Conservation (phyloP, 2,797 vertebrate genomes). For the Menidia menidia region DNA sequence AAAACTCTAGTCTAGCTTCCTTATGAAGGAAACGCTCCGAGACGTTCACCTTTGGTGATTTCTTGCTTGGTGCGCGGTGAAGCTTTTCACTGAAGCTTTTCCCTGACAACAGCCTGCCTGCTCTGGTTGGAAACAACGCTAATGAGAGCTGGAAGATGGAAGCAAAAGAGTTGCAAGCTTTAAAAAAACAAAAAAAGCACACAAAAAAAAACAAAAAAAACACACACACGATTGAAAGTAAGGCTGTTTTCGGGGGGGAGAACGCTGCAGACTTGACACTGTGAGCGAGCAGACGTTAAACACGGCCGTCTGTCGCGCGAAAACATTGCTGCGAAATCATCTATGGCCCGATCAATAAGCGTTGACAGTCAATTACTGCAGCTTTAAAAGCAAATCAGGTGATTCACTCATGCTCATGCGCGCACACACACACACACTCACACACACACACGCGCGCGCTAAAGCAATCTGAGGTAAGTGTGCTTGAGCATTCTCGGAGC, state of each 20-base stretch:
- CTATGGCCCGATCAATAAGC: not conserved
- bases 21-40: not conserved
- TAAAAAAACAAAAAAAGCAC: too few relatives aligned
- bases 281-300: not conserved
- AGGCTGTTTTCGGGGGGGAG: not conserved
- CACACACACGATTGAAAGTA: not conserved
- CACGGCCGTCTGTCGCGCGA: not conserved
- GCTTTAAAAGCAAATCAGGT: not conserved
- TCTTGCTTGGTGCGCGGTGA: not conserved
- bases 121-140: not conserved
- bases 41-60: not conserved
- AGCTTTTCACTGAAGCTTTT: not conserved
- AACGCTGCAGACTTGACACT: not conserved
- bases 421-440: too few relatives aligned
- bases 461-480: slow-evolving; percentile 26
- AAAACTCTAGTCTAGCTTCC: not conserved
- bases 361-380: not conserved
- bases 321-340: not conserved
- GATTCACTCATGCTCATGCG: slow-evolving; percentile 4
- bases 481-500: slow-evolving; percentile 50
- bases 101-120: not conserved
- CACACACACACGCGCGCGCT: slow-evolving; percentile 2
- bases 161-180: not conserved
- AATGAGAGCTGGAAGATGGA: slow-evolving; percentile 1
- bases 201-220: too few relatives aligned